Percentiles rank a stretch among this genome's conserved stretches.
Conservation (phyloP, 1,140 invertebrate species). For the Laupala kohalensis region DNA sequence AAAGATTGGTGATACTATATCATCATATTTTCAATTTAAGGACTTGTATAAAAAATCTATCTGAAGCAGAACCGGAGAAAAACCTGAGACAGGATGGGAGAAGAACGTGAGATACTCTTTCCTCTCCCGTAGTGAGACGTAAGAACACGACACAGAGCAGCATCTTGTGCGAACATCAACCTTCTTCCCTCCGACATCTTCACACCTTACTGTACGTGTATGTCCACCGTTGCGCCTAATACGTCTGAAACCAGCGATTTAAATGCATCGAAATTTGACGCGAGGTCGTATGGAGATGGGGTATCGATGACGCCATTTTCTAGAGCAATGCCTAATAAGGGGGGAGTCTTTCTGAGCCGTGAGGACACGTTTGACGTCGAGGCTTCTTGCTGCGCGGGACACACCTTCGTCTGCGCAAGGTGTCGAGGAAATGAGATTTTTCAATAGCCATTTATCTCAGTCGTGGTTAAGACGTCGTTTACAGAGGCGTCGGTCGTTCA, state of each 20-base stretch:
- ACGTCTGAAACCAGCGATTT: background rate
- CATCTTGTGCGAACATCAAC: too few species aligned
- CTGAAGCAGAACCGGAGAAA: too few species aligned
- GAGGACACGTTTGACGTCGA: background rate
- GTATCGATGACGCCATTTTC: background rate
- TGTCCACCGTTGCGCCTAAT: background rate
- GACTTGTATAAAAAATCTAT: too few species aligned
- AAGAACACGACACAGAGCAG: too few species aligned
- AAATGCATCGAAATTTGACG: background rate
- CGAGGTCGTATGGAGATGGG: background rate
- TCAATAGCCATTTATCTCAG: background rate
- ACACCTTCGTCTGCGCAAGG: background rate
- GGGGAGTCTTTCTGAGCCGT: background rate
- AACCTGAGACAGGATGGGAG: too few species aligned
- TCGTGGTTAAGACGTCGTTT: background rate
- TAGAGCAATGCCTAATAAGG: background rate
- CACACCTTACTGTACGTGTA: too few species aligned
- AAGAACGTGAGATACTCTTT: too few species aligned
- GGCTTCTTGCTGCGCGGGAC: background rate
- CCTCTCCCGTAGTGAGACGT: too few species aligned
- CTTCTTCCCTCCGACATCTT: too few species aligned
- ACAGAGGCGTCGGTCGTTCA: background rate
- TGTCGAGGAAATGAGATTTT: background rate
- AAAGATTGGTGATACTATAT: too few species aligned
- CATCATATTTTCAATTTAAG: too few species aligned